phyloP scores from a whole-genome alignment of 2,113 vertebrate genomes.

The Pitta sordida region DNA sequence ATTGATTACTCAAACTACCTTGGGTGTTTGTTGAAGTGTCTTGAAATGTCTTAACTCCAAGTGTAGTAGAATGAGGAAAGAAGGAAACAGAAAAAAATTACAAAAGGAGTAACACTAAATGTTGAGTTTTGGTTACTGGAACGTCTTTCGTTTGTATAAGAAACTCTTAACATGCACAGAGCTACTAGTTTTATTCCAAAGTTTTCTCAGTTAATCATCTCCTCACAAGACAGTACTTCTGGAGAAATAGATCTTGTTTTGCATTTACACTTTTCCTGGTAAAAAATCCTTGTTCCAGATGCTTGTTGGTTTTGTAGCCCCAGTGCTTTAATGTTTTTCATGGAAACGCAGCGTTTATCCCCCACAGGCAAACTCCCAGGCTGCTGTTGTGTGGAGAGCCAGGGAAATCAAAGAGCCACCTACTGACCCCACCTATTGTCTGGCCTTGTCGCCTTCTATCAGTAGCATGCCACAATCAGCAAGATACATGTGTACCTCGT shows the following conservation, averaged over 20 bases:
- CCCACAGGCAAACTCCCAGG: slow-evolving; percentile 45
- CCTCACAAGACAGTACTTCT: background rate
- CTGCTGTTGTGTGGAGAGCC: slow-evolving; percentile 57
- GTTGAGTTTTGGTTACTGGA: background rate
- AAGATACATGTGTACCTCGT: slow-evolving; percentile 74
- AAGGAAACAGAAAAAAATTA: background rate
- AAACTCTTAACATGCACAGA: background rate
- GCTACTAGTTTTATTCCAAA: background rate
- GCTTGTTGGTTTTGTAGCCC: background rate
- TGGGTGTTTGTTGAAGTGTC: background rate
- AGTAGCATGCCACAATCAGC: slow-evolving; percentile 67
- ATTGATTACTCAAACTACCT: too few relatives aligned
- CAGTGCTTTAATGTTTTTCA: background rate
- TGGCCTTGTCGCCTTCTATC: slow-evolving; percentile 73
- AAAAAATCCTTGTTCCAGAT: background rate
- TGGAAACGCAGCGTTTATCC: background rate
- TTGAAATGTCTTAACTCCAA: background rate
- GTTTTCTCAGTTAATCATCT: background rate
- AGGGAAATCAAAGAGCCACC: slow-evolving; percentile 77
- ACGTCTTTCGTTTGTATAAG: background rate
- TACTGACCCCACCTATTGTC: slow-evolving; percentile 76
- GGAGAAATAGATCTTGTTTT: background rate
- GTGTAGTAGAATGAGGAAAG: background rate
- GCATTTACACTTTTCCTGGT: background rate
- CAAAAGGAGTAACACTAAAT: background rate